These are phyloP conservation scores for Esox niger DNA, from an alignment of 2,113 vertebrate genomes.

Conservation along the genomic window DNA sequence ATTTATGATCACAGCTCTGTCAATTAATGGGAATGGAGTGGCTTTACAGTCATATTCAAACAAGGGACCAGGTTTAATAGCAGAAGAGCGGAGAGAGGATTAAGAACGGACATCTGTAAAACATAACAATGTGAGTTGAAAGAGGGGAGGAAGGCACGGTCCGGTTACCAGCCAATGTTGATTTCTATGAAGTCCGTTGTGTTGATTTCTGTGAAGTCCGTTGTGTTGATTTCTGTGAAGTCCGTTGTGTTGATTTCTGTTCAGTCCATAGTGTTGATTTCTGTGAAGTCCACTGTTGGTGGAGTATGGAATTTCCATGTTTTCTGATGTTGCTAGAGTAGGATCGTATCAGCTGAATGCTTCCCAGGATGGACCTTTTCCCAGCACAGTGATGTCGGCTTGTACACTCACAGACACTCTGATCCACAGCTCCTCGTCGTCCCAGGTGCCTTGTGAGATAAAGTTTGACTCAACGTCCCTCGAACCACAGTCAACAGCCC, in stretches of 20 bases:
- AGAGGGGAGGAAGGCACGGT: constrained; percentile 52
- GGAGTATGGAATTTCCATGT: no score
- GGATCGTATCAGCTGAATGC: no score
- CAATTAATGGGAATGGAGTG: constrained; percentile 71
- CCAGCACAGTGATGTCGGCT: no score
- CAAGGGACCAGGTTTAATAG: constrained; percentile 57
- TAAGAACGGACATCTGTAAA: constrained; percentile 66
- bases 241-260: no score
- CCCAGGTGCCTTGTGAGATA: neutral
- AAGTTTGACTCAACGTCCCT: neutral
- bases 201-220: no score
- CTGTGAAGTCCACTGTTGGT: no score
- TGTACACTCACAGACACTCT: neutral
- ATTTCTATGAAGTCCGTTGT: constrained; percentile 51
- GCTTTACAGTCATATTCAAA: constrained; percentile 70
- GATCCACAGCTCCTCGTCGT: neutral
- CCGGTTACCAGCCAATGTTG: constrained; percentile 58
- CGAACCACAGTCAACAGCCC: neutral
- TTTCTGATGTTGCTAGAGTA: neutral
- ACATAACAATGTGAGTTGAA: constrained; percentile 64
- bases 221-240: no score
- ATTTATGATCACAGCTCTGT: constrained; percentile 72
- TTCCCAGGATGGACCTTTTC: no score
- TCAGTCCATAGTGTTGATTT: no score
- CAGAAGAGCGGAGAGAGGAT: constrained; percentile 55